These are phyloP conservation scores for Xestia ashworthii DNA, from an alignment of 2,888 invertebrate species.

Conservation along the genomic window DNA sequence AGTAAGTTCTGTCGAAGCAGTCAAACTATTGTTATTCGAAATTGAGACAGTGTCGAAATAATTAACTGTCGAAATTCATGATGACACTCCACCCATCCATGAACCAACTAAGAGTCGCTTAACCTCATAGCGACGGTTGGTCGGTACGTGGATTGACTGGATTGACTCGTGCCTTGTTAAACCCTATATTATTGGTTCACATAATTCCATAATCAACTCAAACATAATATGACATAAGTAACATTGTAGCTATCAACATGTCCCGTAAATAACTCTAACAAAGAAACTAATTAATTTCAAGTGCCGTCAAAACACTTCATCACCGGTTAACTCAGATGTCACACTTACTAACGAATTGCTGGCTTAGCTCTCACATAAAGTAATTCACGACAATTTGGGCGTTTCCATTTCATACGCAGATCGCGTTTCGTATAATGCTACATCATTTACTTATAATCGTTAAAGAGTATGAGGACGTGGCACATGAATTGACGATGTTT, in stretches of 20 bases:
- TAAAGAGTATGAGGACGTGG: slow-evolving; percentile 22
- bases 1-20: too few species aligned
- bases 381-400: slow-evolving; percentile 62
- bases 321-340: slow-evolving; percentile 58
- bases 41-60: too few species aligned
- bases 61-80: too few species aligned
- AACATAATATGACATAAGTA: slow-evolving; percentile 16
- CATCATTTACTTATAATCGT: slow-evolving; percentile 55
- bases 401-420: slow-evolving; percentile 57
- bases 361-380: slow-evolving; percentile 54
- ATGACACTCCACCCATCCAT: too few species aligned
- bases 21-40: too few species aligned
- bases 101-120: too few species aligned
- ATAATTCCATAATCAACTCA: slow-evolving; percentile 13
- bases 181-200: neutral
- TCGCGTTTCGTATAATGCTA: slow-evolving; percentile 43
- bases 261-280: slow-evolving; percentile 52
- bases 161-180: too few species aligned
- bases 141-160: too few species aligned
- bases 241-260: slow-evolving; percentile 18
- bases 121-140: too few species aligned
- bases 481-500: slow-evolving; percentile 18
- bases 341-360: slow-evolving; percentile 62
- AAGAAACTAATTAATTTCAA: slow-evolving; percentile 69
- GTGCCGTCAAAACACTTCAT: slow-evolving; percentile 68